phyloP scores from a whole-genome alignment of 1,140 invertebrate species.

The Globodera rostochiensis region DNA sequence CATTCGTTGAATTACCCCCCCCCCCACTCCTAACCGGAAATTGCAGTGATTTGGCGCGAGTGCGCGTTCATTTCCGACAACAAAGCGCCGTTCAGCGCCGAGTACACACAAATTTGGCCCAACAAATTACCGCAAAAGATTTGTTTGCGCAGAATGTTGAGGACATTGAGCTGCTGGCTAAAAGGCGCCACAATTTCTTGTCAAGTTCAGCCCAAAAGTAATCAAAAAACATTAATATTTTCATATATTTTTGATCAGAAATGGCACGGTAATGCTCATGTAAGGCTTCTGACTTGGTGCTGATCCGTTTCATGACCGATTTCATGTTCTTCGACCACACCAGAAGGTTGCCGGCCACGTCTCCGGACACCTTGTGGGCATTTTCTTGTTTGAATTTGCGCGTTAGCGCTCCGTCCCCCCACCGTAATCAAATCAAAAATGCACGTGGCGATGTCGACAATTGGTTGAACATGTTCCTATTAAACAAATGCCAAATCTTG shows the following conservation, averaged over 20 bases:
- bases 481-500: neutral
- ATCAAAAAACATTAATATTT: too few relatives aligned
- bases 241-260: too few relatives aligned
- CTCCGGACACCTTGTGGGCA: slow-evolving; percentile 27
- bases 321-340: slow-evolving; percentile 57
- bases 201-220: too few relatives aligned
- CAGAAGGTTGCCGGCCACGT: slow-evolving; percentile 44
- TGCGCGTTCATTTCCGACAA: slow-evolving; percentile 57
- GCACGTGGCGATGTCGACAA: slow-evolving; percentile 53
- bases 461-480: slow-evolving; percentile 47
- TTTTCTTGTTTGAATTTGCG: too few relatives aligned
- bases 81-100: slow-evolving; percentile 37
- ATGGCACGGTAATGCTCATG: neutral
- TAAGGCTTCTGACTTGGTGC: slow-evolving; percentile 34
- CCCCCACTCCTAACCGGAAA: slow-evolving; percentile 25
- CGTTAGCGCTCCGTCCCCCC: too few relatives aligned
- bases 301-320: slow-evolving; percentile 42
- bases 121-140: slow-evolving; percentile 49
- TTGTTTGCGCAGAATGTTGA: slow-evolving; percentile 54
- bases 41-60: slow-evolving; percentile 50
- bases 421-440: slow-evolving; percentile 50
- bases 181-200: slow-evolving; percentile 16
- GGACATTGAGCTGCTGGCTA: slow-evolving; percentile 45
- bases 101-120: slow-evolving; percentile 53
- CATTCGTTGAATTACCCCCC: neutral